Percentiles rank a stretch among this genome's conserved stretches.
Evolutionary conservation across 2,113 vertebrate genomes (phyloP).

Genomic region (Lanius ludovicianus): DNA sequence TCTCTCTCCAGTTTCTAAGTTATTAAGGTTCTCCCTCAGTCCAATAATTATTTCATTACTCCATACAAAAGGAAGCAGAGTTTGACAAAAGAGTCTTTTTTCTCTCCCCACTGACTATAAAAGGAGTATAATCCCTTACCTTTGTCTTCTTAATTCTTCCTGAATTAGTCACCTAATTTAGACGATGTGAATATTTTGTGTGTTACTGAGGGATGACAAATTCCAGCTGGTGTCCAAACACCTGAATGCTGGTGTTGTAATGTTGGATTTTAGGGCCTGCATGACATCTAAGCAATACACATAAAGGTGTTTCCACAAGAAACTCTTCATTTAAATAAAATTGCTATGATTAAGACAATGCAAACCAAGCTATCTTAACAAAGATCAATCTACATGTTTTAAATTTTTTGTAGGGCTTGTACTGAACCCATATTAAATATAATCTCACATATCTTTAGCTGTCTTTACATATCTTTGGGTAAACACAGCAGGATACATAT

Average conservation of each 20-base stretch:
- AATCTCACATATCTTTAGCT: background rate
- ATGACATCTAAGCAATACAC: background rate
- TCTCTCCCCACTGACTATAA: background rate
- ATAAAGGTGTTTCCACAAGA: background rate
- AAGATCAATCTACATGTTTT: background rate
- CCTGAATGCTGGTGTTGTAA: background rate
- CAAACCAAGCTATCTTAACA: background rate
- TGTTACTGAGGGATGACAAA: background rate
- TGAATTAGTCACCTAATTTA: constrained; percentile 10
- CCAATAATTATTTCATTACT: constrained; percentile 33
- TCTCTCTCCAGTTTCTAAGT: background rate
- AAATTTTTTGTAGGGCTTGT: background rate
- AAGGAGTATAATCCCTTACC: background rate
- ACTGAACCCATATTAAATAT: background rate
- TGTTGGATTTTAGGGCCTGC: background rate
- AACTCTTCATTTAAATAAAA: constrained; percentile 16
- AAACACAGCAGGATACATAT: background rate
- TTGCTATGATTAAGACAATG: background rate
- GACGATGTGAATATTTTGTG: background rate
- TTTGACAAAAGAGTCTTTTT: background rate
- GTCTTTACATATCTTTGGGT: background rate
- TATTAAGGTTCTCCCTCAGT: background rate
- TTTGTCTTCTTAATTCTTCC: constrained; percentile 8
- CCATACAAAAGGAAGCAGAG: background rate
- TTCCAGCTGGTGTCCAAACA: constrained; percentile 9